phyloP scores from a whole-genome alignment of 2,888 invertebrate species.

The Spialia ferax region DNA sequence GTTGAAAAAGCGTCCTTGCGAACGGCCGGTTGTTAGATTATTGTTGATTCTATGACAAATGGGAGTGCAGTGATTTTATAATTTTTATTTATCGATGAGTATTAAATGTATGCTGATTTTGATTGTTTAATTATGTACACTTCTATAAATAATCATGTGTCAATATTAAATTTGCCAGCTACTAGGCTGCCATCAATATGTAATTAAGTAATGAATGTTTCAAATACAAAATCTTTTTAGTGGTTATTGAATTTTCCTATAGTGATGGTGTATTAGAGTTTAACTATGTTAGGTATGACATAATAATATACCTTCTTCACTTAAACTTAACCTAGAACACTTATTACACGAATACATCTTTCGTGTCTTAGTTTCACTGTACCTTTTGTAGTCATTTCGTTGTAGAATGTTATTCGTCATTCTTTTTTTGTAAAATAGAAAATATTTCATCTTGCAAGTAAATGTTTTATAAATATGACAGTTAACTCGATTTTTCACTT shows the following conservation, averaged over 20 bases:
- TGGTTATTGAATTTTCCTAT: too few species aligned
- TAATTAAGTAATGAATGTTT: too few species aligned
- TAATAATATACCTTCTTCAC: too few species aligned
- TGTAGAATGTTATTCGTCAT: not conserved
- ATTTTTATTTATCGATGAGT: not conserved
- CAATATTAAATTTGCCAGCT: slow-evolving; percentile 1
- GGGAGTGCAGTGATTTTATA: not conserved
- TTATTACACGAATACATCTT: too few species aligned
- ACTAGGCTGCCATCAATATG: not conserved
- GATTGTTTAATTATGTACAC: not conserved
- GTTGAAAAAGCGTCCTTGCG: too few species aligned
- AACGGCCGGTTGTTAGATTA: not conserved
- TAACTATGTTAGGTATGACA: too few species aligned
- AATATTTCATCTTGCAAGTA: not conserved
- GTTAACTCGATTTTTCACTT: not conserved
- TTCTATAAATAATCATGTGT: not conserved
- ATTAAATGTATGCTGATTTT: too few species aligned
- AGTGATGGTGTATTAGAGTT: too few species aligned
- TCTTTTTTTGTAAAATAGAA: not conserved
- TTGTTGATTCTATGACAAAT: not conserved
- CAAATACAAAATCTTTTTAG: too few species aligned
- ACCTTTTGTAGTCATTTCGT: not conserved
- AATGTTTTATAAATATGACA: not conserved
- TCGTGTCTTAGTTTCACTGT: too few species aligned
- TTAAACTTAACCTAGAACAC: too few species aligned